phyloP scores from a whole-genome alignment of 2,888 invertebrate genomes.

The Dasysyrphus albostriatus region DNA sequence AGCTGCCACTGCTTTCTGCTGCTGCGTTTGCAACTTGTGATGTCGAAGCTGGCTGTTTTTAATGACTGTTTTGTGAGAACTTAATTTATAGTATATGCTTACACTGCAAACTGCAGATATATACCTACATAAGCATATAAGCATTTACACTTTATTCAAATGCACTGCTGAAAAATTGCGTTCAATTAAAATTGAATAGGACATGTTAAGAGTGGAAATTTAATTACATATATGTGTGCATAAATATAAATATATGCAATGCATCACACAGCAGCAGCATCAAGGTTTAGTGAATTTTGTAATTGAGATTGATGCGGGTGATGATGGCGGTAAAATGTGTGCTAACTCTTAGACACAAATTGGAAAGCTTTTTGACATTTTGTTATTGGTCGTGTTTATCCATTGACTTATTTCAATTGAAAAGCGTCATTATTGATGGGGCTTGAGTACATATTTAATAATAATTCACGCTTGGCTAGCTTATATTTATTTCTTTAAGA shows the following conservation, averaged over 20 bases:
- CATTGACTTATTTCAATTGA: neutral
- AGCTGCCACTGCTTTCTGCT: slow-evolving; percentile 3
- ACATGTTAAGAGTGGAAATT: slow-evolving; percentile 53
- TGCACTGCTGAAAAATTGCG: slow-evolving; percentile 57
- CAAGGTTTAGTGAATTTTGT: slow-evolving; percentile 35
- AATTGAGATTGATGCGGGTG: slow-evolving; percentile 60
- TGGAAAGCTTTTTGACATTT: neutral
- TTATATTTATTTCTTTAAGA: no score
- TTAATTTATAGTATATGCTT: slow-evolving; percentile 3
- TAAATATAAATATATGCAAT: neutral
- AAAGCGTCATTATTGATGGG: no score
- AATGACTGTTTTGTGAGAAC: slow-evolving; percentile 53
- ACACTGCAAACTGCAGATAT: neutral
- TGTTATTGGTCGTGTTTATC: neutral
- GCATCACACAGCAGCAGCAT: neutral
- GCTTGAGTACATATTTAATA: neutral
- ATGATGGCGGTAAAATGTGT: neutral
- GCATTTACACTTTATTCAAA: slow-evolving; percentile 3
- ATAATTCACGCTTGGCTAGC: no score
- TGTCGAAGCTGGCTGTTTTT: slow-evolving; percentile 51
- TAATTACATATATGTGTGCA: slow-evolving; percentile 33
- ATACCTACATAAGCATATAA: neutral
- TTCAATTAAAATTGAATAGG: slow-evolving; percentile 60
- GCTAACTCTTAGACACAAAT: neutral
- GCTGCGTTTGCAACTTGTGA: slow-evolving; percentile 14